A percentile compares a stretch with the other conserved stretches of the same genome.
phyloP scores from a whole-genome alignment of 2,888 invertebrate species.

The Trilocha varians region DNA sequence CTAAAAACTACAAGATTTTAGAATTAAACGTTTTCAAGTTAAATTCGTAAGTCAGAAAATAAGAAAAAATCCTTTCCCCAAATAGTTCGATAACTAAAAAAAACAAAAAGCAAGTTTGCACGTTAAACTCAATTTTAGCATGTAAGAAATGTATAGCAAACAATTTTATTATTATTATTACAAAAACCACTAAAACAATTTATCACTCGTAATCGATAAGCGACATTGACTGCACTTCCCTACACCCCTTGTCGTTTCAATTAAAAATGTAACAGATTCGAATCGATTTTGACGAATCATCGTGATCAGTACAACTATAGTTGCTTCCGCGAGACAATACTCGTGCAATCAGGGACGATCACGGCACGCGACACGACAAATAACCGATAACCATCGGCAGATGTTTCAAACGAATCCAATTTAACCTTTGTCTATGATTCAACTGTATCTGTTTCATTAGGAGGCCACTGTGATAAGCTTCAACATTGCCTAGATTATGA shows the following conservation, averaged over 20 bases:
- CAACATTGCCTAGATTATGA: too few relatives aligned
- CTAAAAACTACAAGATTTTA: too few relatives aligned
- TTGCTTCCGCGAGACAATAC: conserved; percentile 42
- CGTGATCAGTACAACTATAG: conserved; percentile 29
- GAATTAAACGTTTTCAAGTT: too few relatives aligned
- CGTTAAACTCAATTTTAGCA: neutral
- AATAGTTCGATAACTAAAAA: neutral
- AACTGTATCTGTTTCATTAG: neutral
- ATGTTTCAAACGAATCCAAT: conserved; percentile 28
- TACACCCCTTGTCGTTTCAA: conserved; percentile 32
- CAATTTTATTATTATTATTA: neutral
- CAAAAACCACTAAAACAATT: conserved; percentile 26
- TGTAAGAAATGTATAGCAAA: neutral
- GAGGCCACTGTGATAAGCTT: too few relatives aligned
- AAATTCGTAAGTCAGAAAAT: too few relatives aligned
- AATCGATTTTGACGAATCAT: conserved; percentile 54
- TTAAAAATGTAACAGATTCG: conserved; percentile 51
- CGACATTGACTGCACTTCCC: conserved; percentile 36
- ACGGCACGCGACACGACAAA: conserved; percentile 50
- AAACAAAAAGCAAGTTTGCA: neutral
- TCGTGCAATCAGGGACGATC: conserved; percentile 33
- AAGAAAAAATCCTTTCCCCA: neutral
- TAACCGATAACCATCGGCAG: conserved; percentile 48
- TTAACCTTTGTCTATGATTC: conserved; percentile 6
- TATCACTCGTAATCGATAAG: conserved; percentile 36